Evolutionary conservation across 2,888 invertebrate genomes (phyloP).

Genomic region (Entomobrya proxima): DNA sequence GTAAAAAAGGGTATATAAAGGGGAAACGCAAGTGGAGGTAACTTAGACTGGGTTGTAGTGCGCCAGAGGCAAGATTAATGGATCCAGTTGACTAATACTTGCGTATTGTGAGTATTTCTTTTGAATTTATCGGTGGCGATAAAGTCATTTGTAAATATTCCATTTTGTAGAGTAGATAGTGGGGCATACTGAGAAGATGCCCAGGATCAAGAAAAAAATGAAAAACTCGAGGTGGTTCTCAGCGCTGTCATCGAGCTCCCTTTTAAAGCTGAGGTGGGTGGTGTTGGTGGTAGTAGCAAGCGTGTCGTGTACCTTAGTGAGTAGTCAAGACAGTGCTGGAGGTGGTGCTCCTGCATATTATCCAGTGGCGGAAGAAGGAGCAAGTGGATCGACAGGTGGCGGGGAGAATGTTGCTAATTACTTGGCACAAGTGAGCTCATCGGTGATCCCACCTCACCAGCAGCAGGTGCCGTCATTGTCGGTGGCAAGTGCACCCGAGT

Average conservation of each 20-base stretch:
- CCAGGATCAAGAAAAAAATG: constrained; percentile 66
- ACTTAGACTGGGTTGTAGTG: constrained; percentile 31
- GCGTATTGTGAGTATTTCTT: not conserved
- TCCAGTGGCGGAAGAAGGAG: constrained; percentile 15
- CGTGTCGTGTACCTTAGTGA: constrained; percentile 55
- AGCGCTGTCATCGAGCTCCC: not conserved
- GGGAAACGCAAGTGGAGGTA: constrained; percentile 14
- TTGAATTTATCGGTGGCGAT: constrained; percentile 6
- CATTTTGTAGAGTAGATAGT: constrained; percentile 3
- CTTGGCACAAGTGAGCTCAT: constrained; percentile 48
- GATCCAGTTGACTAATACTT: not conserved
- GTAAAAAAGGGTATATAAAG: constrained; percentile 72
- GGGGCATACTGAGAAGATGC: constrained; percentile 65
- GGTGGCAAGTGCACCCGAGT: not conserved
- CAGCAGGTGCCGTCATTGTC: constrained; percentile 16
- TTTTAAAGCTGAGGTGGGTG: constrained; percentile 30
- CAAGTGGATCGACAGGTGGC: constrained; percentile 6
- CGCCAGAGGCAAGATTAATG: constrained; percentile 18
- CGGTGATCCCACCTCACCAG: constrained; percentile 51
- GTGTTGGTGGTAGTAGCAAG: constrained; percentile 29
- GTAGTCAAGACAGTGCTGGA: constrained; percentile 54
- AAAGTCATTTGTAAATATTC: not conserved
- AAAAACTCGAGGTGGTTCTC: constrained; percentile 37
- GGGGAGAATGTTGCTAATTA: constrained; percentile 57
- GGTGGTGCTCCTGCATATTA: constrained; percentile 32